These are phyloP conservation scores for Pomacea canaliculata DNA, from an alignment of 2,888 invertebrate species.

Conservation along the genomic window DNA sequence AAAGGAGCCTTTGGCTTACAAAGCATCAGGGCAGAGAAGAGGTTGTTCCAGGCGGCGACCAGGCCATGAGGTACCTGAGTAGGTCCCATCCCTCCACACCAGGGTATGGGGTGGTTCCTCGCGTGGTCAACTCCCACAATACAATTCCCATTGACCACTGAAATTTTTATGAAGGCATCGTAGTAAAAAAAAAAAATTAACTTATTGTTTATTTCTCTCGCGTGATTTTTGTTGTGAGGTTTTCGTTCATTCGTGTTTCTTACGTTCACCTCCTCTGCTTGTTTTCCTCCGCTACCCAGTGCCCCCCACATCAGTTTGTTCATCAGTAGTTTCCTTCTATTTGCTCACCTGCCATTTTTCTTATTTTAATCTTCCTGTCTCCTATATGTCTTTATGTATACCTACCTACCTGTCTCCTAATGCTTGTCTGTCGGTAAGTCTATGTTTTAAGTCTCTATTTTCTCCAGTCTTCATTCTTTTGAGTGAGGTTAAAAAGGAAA, in stretches of 20 bases:
- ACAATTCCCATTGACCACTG: constrained; percentile 71
- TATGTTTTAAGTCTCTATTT: too few species aligned
- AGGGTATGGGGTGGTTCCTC: constrained; percentile 70
- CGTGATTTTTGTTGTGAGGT: too few species aligned
- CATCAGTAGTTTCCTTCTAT: neutral
- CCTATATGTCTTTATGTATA: neutral
- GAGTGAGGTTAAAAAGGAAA: too few species aligned
- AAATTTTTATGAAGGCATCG: neutral
- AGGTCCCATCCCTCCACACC: constrained; percentile 70
- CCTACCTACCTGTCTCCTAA: too few species aligned
- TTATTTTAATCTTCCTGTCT: neutral
- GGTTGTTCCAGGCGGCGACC: constrained; percentile 69
- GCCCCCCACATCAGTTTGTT: too few species aligned
- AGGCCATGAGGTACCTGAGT: constrained; percentile 63
- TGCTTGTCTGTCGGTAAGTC: too few species aligned
- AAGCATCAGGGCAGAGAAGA: constrained; percentile 67
- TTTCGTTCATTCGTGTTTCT: neutral
- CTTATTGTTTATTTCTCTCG: too few species aligned
- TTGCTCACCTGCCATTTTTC: neutral
- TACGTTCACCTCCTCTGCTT: neutral
- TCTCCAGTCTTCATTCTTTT: too few species aligned
- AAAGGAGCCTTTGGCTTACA: constrained; percentile 49
- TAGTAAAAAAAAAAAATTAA: neutral
- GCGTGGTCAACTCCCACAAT: constrained; percentile 70
- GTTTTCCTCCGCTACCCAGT: neutral